These are phyloP conservation scores for Leucosticte australis DNA, from an alignment of 2,113 vertebrate genomes.

Conservation along the genomic window DNA sequence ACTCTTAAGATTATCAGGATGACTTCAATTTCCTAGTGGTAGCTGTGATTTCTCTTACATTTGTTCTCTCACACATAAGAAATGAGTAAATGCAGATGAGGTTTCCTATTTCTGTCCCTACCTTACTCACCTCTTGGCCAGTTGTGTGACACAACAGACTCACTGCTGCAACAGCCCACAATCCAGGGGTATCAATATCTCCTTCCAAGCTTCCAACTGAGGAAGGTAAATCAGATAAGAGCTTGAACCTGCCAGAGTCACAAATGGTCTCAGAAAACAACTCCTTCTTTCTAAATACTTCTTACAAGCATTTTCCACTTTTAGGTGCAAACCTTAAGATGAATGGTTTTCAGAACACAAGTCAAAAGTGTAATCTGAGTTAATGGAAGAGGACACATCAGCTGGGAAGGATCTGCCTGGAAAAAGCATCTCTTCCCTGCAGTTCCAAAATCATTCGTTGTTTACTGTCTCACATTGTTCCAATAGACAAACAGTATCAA, in stretches of 20 bases:
- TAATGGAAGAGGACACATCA: background rate
- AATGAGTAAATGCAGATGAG: background rate
- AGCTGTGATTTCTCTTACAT: background rate
- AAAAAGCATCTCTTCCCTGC: background rate
- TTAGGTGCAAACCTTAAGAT: background rate
- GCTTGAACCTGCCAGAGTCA: background rate
- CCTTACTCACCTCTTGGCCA: background rate
- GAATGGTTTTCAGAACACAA: background rate
- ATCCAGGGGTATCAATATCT: background rate
- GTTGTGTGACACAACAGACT: background rate
- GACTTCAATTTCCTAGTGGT: background rate
- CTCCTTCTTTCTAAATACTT: background rate
- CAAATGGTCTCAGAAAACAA: background rate
- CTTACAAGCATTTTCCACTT: background rate
- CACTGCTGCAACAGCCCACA: background rate
- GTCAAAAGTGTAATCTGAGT: background rate
- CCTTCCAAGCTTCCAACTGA: background rate
- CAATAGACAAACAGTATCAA: background rate
- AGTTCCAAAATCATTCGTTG: background rate
- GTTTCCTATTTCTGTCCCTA: background rate
- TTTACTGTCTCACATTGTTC: background rate
- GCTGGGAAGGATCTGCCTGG: background rate
- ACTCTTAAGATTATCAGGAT: background rate
- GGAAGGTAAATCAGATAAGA: background rate
- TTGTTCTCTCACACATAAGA: background rate